Evolutionary conservation across 2,113 vertebrate species (phyloP).

Genomic region (Regulus satrapa): DNA sequence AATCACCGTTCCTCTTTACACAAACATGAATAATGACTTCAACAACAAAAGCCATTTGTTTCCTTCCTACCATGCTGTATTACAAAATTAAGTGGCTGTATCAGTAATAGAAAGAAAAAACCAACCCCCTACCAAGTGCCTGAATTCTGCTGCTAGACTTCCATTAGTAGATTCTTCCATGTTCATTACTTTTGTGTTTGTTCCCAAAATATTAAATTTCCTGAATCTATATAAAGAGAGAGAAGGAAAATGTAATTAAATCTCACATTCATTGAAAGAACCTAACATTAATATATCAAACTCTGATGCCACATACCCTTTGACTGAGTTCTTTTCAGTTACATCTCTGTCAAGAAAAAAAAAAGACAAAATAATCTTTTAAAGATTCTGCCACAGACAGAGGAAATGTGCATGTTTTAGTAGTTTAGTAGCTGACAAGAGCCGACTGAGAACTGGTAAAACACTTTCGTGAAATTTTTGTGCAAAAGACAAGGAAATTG

Average conservation of each 20-base stretch:
- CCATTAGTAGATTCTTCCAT: slow-evolving; percentile 98
- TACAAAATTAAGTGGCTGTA: background rate
- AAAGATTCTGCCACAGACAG: background rate
- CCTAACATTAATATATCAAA: background rate
- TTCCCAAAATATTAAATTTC: slow-evolving; percentile 97
- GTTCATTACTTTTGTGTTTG: slow-evolving; percentile 97
- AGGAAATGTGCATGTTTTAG: background rate
- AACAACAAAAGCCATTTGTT: background rate
- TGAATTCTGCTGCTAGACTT: slow-evolving; percentile 93
- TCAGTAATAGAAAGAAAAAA: background rate
- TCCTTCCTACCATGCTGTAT: background rate
- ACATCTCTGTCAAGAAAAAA: slow-evolving; percentile 80
- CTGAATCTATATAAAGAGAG: slow-evolving; percentile 78
- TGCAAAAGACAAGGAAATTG: background rate
- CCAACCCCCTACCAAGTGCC: slow-evolving; percentile 84
- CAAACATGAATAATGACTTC: background rate
- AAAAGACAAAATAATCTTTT: background rate
- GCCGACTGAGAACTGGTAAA: background rate
- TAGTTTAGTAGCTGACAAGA: background rate
- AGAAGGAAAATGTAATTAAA: background rate
- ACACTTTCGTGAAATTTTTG: background rate
- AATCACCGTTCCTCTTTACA: background rate
- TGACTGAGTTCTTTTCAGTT: slow-evolving; percentile 83
- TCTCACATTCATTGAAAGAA: background rate
- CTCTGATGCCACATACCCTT: slow-evolving; percentile 78